phyloP scores from a whole-genome alignment of 2,113 vertebrate species.

The Hypocryptadius cinnamomeus region DNA sequence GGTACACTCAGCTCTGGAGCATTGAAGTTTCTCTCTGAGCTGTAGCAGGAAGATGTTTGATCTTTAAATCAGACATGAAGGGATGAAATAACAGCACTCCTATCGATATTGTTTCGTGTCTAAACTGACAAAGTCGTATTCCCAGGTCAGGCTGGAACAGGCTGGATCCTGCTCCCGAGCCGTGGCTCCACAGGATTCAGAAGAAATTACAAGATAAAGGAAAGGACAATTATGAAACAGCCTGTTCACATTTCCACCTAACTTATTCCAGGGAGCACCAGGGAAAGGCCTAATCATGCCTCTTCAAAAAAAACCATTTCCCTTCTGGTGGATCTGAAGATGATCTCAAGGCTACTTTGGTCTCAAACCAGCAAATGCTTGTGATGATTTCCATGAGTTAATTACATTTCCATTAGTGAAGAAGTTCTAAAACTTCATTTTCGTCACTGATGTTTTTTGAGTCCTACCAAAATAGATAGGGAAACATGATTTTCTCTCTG shows the following conservation, averaged over 20 bases:
- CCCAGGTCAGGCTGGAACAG: background rate
- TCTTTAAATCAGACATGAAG: background rate
- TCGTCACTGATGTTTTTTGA: background rate
- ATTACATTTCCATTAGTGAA: slow-evolving; percentile 39
- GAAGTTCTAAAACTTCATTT: slow-evolving; percentile 25
- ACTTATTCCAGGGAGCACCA: background rate
- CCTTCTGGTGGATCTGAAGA: background rate
- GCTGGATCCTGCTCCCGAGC: background rate
- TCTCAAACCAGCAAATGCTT: background rate
- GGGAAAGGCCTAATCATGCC: background rate
- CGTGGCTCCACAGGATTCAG: background rate
- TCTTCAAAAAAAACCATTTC: background rate
- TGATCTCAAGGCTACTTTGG: background rate
- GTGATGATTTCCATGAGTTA: background rate
- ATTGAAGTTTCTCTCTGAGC: background rate
- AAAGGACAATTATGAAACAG: slow-evolving; percentile 52
- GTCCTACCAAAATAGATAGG: background rate
- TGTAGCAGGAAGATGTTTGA: background rate
- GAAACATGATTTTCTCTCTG: background rate
- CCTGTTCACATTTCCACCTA: background rate
- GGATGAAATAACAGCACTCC: background rate
- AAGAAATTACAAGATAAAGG: slow-evolving; percentile 23
- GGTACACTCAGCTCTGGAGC: background rate
- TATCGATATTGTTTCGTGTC: background rate
- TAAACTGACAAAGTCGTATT: background rate